A percentile compares a stretch with the other conserved stretches of the same genome.
Conservation (phyloP, 2,113 vertebrate species). For the Ailurus styani region DNA sequence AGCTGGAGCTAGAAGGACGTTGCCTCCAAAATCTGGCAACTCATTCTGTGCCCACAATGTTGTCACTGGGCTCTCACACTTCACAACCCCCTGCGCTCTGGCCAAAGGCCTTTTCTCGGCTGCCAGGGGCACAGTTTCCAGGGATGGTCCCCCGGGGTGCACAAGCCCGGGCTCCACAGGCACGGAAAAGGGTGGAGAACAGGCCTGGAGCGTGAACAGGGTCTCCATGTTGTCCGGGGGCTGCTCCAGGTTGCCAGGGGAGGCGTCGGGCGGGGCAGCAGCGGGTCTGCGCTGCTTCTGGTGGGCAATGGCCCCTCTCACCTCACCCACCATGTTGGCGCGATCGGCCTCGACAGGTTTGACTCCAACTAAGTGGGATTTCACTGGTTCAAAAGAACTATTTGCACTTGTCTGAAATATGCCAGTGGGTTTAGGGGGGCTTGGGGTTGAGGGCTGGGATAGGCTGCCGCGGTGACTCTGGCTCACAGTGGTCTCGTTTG, state of each 20-base stretch:
- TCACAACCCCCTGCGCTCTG: conserved; percentile 84
- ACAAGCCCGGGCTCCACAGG: conserved; percentile 57
- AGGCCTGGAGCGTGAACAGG: conserved; percentile 79
- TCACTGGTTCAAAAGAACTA: conserved; percentile 96
- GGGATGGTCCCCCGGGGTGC: conserved; percentile 46
- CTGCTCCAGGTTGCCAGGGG: conserved; percentile 93
- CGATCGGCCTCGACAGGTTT: conserved; percentile 89
- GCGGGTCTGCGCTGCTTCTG: conserved; percentile 59
- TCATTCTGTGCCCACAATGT: conserved; percentile 96
- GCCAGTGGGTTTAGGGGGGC: conserved; percentile 96
- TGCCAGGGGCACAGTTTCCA: conserved; percentile 63
- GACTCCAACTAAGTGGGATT: conserved; percentile 88
- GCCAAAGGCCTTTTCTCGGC: conserved; percentile 84
- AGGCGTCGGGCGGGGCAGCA: conserved; percentile 37
- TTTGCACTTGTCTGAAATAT: conserved; percentile 96
- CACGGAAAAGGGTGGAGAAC: conserved; percentile 67
- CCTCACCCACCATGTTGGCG: conserved; percentile 90
- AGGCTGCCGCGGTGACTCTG: conserved; percentile 79
- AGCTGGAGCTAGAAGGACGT: conserved; percentile 92
- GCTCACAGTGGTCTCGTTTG: conserved; percentile 57
- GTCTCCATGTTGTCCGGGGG: conserved; percentile 97
- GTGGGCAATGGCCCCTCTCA: conserved; percentile 70
- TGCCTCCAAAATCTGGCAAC: conserved; percentile 87
- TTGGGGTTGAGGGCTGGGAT: conserved; percentile 87
- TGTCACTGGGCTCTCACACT: conserved; percentile 96